These are phyloP conservation scores for Alces alces DNA, from an alignment of 2,113 vertebrate genomes.

Conservation along the genomic window DNA sequence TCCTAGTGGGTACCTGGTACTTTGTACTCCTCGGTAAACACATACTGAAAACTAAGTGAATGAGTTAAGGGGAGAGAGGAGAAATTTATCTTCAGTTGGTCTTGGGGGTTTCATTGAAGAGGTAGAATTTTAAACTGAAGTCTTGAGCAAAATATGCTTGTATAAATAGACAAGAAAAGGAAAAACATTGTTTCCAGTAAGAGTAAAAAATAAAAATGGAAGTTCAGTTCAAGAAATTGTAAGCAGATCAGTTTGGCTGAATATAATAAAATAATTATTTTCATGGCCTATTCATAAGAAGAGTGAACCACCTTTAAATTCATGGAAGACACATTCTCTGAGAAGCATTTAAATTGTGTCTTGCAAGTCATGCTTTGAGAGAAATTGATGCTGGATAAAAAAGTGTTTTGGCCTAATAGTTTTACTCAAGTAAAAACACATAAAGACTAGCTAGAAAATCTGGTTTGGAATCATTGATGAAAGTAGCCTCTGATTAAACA, in stretches of 20 bases:
- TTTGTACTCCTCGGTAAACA: background rate
- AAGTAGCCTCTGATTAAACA: background rate
- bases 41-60: background rate
- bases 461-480: background rate
- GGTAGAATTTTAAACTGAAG: background rate
- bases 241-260: background rate
- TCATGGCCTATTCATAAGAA: background rate
- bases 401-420: background rate
- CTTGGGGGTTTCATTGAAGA: background rate
- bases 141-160: background rate
- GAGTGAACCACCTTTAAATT: background rate
- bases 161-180: background rate
- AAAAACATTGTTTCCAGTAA: background rate
- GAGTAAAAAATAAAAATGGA: background rate
- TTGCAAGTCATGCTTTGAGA: background rate
- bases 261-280: background rate
- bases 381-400: background rate
- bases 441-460: background rate
- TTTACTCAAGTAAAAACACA: background rate
- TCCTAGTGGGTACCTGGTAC: background rate
- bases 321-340: background rate
- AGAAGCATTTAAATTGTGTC: conserved; percentile 9
- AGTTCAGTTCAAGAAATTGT: background rate
- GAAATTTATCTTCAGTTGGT: background rate
- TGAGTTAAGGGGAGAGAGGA: background rate